These are phyloP conservation scores for Rotaria magnacalcarata DNA, from an alignment of 2,888 invertebrate genomes.

Conservation along the genomic window DNA sequence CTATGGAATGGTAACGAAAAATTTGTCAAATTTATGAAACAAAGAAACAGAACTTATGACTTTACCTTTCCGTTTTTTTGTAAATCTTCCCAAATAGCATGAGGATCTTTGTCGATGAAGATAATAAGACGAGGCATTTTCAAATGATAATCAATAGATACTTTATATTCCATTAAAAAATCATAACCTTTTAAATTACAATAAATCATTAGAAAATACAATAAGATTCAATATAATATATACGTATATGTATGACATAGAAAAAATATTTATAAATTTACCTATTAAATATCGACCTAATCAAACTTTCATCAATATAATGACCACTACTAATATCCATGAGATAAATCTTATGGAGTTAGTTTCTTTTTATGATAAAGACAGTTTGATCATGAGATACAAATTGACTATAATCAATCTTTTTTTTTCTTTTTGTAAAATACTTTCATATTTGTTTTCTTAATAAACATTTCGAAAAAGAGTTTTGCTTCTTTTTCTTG, in stretches of 20 bases:
- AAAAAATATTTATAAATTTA: no score
- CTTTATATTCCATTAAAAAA: conserved; percentile 27
- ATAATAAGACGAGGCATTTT: conserved; percentile 31
- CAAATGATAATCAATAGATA: conserved; percentile 12
- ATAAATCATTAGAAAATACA: no score
- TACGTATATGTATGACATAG: no score
- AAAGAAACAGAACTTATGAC: no score
- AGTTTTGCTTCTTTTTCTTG: background rate
- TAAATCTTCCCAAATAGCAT: conserved; percentile 11
- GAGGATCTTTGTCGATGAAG: background rate
- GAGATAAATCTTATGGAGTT: no score
- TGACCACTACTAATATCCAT: no score
- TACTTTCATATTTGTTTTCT: background rate
- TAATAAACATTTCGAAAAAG: background rate
- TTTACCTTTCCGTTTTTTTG: conserved; percentile 17
- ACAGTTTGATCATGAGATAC: background rate
- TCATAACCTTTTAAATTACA: background rate
- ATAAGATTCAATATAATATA: no score
- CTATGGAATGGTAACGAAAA: background rate
- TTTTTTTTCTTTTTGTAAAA: background rate
- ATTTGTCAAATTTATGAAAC: background rate
- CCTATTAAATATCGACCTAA: no score
- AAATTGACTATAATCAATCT: background rate
- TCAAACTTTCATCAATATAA: no score
- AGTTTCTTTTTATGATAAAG: no score